Evolutionary conservation across 2,888 invertebrate genomes (phyloP).

Genomic region (Pteria penguin): DNA sequence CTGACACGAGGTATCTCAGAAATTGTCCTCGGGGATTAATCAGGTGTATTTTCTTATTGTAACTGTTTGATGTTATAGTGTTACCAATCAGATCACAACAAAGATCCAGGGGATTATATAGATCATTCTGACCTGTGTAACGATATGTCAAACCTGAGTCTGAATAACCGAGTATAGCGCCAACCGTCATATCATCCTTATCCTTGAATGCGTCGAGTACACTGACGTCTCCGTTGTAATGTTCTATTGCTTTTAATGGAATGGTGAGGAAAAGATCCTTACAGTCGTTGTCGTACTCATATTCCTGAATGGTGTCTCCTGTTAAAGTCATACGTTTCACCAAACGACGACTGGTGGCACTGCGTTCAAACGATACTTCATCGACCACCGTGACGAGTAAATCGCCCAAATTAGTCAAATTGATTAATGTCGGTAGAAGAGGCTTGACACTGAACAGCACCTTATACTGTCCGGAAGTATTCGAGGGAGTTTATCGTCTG

Average conservation of each 20-base stretch:
- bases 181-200: background rate
- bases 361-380: background rate
- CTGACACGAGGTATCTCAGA: background rate
- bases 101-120: background rate
- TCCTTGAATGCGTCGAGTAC: background rate
- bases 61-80: background rate
- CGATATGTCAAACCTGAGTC: too few relatives aligned
- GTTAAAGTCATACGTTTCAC: background rate
- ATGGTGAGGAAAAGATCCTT: background rate
- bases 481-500: too few relatives aligned
- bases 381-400: background rate
- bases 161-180: too few relatives aligned
- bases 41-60: background rate
- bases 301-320: background rate
- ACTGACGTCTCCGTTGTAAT: background rate
- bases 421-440: background rate
- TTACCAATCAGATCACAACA: background rate
- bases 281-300: background rate
- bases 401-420: background rate
- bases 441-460: background rate
- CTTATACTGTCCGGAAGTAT: too few relatives aligned
- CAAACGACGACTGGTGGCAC: background rate
- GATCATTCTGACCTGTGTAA: background rate
- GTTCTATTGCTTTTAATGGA: background rate
- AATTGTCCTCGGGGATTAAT: background rate